A percentile compares a stretch with the other conserved stretches of the same genome.
phyloP scores from a whole-genome alignment of 2,888 invertebrate genomes.

The Odontothrips loti region DNA sequence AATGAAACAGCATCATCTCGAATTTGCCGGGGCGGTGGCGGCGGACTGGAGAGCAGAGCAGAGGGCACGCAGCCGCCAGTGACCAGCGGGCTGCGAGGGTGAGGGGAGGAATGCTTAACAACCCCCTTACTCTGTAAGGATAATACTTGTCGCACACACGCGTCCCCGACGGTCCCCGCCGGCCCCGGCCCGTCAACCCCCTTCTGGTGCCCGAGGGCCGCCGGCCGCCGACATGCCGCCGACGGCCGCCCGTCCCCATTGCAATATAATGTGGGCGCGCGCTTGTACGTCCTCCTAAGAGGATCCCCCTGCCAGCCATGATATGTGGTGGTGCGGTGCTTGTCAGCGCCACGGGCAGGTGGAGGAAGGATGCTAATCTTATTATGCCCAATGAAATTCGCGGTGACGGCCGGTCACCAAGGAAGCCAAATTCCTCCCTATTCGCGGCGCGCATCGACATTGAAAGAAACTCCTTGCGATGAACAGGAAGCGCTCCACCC shows the following conservation, averaged over 20 bases:
- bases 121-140: too few species aligned
- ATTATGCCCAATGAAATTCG: too few species aligned
- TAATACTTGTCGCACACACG: not conserved
- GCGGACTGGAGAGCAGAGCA: not conserved
- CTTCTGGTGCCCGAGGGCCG: not conserved
- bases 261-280: not conserved
- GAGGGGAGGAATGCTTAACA: too few species aligned
- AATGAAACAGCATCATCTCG: not conserved
- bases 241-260: not conserved
- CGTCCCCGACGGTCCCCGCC: not conserved
- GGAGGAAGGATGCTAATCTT: too few species aligned
- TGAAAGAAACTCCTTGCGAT: too few species aligned
- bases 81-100: too few species aligned
- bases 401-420: too few species aligned
- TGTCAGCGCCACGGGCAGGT: not conserved
- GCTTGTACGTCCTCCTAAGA: slow-evolving; percentile 24
- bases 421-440: too few species aligned
- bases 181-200: not conserved
- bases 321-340: slow-evolving; percentile 2
- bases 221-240: not conserved
- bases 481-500: too few species aligned
- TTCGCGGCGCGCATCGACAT: too few species aligned
- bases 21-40: not conserved
- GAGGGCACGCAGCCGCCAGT: too few species aligned
- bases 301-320: slow-evolving; percentile 6